Base-by-base conservation (phyloP, 2,888 invertebrate genomes). In the Microctonus brassicae region DNA sequence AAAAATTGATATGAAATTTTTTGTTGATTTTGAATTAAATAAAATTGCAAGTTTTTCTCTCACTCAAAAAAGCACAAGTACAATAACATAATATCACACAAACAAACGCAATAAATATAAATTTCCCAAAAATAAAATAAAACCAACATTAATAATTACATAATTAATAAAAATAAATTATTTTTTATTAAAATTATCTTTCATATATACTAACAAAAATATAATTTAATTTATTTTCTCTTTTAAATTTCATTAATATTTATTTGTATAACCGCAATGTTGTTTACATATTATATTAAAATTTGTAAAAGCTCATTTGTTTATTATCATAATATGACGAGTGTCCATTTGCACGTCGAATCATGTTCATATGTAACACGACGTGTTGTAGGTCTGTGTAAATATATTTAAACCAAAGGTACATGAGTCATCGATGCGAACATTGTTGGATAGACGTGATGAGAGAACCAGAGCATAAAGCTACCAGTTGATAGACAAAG, bases 321-420 rank as follows among this genome's bases (percentile, higher is more conserved):
- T 75, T 81, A 80, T 80, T 80, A 82, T 79, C 76, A 77, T 78
- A 81, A 81, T 78, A 78, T 74, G 58, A 61, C 74, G 73, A 42
- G 42, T 33, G 29, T 33, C 65, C 64, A 47, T 34, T 58, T 70
- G 53, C 55, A 69, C 65, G 34, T 70, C 62, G 69, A 65, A 67
- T 70, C 58, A 70, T 70, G 70, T 65, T 60, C 29, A n/a, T 47
- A 7, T 13, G 13, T 39, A 11, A 11, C 11, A 36, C n/a, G n/a
- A n/a, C n/a, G n/a, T n/a, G n/a, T n/a, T n/a, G n/a, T 36, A 7
- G 17, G 9, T 47, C 6, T 17, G 17, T 47, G 17, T 2, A 47
- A 7, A 47, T 5, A 47, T 17, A 47, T 47, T 17, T 47, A 47
- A 2, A 4, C 17, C 7, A 47, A 17, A 24, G 39, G 34, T 24